Conservation (phyloP, 2,113 vertebrate genomes). For the Semnopithecus entellus region DNA sequence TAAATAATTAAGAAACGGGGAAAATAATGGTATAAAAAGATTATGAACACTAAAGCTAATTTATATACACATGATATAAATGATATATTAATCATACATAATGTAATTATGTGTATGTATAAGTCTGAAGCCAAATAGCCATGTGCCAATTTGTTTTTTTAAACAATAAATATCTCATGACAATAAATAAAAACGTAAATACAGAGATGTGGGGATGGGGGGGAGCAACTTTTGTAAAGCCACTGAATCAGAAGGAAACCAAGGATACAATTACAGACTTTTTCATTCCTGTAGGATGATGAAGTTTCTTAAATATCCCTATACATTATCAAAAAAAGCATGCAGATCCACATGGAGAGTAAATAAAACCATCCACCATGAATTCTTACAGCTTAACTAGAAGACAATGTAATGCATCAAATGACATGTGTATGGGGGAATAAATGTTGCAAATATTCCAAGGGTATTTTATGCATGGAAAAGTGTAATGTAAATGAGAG, state of each 20-base stretch:
- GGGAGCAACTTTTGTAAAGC: not conserved
- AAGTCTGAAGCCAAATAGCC: not conserved
- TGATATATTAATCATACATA: not conserved
- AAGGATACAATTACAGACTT: not conserved
- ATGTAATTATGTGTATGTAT: not conserved
- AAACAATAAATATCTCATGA: not conserved
- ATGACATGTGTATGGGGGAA: not conserved
- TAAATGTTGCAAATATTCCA: not conserved
- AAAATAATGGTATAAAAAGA: not conserved
- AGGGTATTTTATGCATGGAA: not conserved
- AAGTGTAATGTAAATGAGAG: not conserved
- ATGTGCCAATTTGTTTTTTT: not conserved
- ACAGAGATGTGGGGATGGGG: not conserved
- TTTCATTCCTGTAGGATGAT: not conserved
- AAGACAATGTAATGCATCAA: not conserved
- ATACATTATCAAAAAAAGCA: not conserved
- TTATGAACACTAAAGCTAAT: not conserved
- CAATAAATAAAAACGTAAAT: not conserved
- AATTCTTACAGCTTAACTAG: not conserved
- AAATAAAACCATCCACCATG: not conserved
- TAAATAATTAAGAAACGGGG: not conserved
- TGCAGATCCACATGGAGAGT: not conserved
- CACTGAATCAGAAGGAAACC: not conserved
- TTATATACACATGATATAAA: not conserved
- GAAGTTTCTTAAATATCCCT: not conserved